A percentile compares a stretch with the other conserved stretches of the same genome.
Evolutionary conservation across 2,797 vertebrate genomes (phyloP).

Genomic region (Argya squamiceps): DNA sequence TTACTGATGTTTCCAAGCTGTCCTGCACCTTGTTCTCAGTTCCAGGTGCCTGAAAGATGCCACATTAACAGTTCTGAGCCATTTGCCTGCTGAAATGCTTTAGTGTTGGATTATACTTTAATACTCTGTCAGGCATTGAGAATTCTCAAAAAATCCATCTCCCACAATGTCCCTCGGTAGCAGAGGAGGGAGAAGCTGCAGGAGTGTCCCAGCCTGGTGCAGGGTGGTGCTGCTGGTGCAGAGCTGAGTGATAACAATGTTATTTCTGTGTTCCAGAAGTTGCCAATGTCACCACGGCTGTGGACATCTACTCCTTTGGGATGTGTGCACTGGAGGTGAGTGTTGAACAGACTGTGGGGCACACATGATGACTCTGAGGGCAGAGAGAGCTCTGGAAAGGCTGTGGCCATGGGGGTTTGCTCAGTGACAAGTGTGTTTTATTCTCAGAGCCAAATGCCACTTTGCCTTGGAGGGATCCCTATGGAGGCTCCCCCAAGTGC

Average conservation of each 20-base stretch:
- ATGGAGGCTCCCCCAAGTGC: not conserved
- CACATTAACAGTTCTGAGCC: not conserved
- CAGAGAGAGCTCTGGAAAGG: not conserved
- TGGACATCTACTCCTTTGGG: slow-evolving; percentile 99
- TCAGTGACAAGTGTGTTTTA: not conserved
- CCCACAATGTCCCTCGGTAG: not conserved
- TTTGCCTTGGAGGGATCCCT: not conserved
- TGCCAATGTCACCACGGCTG: slow-evolving; percentile 94
- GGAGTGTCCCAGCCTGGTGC: not conserved
- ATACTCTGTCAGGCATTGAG: too few relatives aligned
- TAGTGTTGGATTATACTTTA: too few relatives aligned
- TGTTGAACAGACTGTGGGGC: not conserved
- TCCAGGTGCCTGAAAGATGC: not conserved
- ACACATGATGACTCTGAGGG: not conserved
- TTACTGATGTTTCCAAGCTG: not conserved
- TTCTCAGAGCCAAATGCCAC: not conserved
- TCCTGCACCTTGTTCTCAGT: not conserved
- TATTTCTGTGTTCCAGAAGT: slow-evolving; percentile 83
- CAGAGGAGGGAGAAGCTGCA: not conserved
- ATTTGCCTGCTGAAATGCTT: not conserved
- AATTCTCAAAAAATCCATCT: too few relatives aligned
- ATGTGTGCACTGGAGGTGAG: slow-evolving; percentile 98
- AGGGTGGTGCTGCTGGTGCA: not conserved
- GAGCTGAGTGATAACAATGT: not conserved
- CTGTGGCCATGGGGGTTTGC: not conserved